Percentiles rank a stretch among this genome's conserved stretches.
These are phyloP conservation scores for Amblyteles armatorius DNA, from an alignment of 2,888 invertebrate species.

Conservation along the genomic window DNA sequence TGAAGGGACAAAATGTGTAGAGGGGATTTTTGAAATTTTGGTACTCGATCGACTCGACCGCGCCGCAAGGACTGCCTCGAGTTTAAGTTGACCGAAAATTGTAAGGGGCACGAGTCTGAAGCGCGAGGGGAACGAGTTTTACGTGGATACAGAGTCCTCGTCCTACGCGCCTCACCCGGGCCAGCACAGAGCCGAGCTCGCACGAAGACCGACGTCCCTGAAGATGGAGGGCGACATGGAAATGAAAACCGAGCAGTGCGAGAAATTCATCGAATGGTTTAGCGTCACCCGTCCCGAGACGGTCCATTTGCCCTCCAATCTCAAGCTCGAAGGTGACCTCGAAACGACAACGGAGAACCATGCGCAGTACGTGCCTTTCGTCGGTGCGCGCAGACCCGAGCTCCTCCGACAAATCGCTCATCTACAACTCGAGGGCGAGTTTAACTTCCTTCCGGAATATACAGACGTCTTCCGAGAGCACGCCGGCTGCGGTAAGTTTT, in stretches of 20 bases:
- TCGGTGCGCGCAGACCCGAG: conserved; percentile 83
- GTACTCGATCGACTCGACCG: too few relatives aligned
- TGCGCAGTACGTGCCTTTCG: conserved; percentile 84
- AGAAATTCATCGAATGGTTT: conserved; percentile 83
- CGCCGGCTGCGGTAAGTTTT: conserved; percentile 72
- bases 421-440: conserved; percentile 85
- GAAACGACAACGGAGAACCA: conserved; percentile 84
- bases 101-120: conserved; percentile 77
- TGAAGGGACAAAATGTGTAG: too few relatives aligned
- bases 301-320: conserved; percentile 83
- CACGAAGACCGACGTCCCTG: conserved; percentile 84
- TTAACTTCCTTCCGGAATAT: conserved; percentile 84
- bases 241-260: conserved; percentile 85
- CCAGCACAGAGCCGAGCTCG: conserved; percentile 83
- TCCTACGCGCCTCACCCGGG: conserved; percentile 85
- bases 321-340: conserved; percentile 86
- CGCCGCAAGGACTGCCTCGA: too few relatives aligned
- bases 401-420: conserved; percentile 83
- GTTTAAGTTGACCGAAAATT: background rate
- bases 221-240: conserved; percentile 86
- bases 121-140: conserved; percentile 79
- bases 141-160: conserved; percentile 85
- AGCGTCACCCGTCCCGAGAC: conserved; percentile 84
- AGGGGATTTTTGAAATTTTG: too few relatives aligned
- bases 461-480: conserved; percentile 81